phyloP scores from a whole-genome alignment of 2,888 invertebrate species.

The Criorhina ranunculi region DNA sequence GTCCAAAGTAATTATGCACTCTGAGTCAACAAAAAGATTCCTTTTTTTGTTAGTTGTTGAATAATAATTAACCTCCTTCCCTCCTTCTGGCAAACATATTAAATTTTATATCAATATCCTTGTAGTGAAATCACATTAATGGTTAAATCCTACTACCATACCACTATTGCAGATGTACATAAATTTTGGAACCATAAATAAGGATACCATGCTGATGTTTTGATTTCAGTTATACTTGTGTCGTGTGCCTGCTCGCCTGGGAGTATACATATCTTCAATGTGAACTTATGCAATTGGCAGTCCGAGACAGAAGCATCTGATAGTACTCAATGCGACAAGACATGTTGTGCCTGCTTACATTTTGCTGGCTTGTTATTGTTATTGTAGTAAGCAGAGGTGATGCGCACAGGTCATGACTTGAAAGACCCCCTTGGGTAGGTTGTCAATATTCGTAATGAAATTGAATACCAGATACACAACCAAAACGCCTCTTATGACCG shows the following conservation, averaged over 20 bases:
- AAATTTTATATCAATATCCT: not conserved
- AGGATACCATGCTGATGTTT: slow-evolving; percentile 48
- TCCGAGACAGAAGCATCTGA: slow-evolving; percentile 22
- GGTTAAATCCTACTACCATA: slow-evolving; percentile 4
- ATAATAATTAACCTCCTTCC: no score
- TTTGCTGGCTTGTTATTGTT: slow-evolving; percentile 61
- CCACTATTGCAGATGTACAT: slow-evolving; percentile 13
- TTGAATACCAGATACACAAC: slow-evolving; percentile 23
- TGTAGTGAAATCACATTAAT: slow-evolving; percentile 5
- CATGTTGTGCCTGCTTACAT: slow-evolving; percentile 53
- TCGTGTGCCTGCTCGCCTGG: slow-evolving; percentile 41
- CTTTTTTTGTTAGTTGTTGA: no score
- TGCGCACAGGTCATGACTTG: slow-evolving; percentile 66
- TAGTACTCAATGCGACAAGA: slow-evolving; percentile 56
- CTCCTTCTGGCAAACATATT: no score
- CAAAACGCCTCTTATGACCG: no score
- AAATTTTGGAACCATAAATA: slow-evolving; percentile 34
- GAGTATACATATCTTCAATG: slow-evolving; percentile 25
- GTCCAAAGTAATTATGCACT: no score
- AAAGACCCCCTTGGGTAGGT: slow-evolving; percentile 55
- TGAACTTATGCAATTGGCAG: slow-evolving; percentile 53
- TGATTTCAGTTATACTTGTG: slow-evolving; percentile 47
- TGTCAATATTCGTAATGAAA: slow-evolving; percentile 58
- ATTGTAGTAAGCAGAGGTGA: slow-evolving; percentile 71
- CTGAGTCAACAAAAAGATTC: no score